A percentile compares a stretch with the other conserved stretches of the same genome.
Evolutionary conservation across 2,113 vertebrate genomes (phyloP).

Genomic region (Origma solitaria): DNA sequence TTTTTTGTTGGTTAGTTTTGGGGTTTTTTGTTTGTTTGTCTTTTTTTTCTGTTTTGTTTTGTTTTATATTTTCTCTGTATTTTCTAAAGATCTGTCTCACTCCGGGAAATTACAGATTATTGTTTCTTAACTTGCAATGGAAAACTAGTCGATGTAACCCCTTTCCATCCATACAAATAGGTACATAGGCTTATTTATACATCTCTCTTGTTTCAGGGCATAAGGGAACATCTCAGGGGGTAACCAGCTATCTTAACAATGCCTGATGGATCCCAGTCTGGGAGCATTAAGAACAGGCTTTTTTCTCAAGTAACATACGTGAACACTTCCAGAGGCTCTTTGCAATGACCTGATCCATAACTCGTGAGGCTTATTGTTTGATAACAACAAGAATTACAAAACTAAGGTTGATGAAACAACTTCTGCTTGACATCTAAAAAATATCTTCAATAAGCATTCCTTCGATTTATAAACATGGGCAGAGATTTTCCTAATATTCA

Average conservation of each 20-base stretch:
- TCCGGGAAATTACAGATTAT: not conserved
- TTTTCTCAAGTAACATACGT: not conserved
- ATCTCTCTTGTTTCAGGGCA: not conserved
- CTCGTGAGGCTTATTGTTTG: not conserved
- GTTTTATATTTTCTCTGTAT: not conserved
- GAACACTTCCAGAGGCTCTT: not conserved
- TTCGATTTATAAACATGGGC: not conserved
- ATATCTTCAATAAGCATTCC: not conserved
- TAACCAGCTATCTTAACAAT: not conserved
- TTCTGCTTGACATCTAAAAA: not conserved
- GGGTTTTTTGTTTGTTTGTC: too few relatives aligned
- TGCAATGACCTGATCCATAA: conserved; percentile 8
- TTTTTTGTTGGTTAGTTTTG: too few relatives aligned
- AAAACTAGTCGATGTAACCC: not conserved
- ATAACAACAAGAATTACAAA: not conserved
- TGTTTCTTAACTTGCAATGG: not conserved
- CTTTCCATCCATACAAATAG: not conserved
- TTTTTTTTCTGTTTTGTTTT: rapidly evolving
- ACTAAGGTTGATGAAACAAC: not conserved
- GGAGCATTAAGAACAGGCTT: not conserved
- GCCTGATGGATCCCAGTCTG: not conserved
- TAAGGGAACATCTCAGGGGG: not conserved
- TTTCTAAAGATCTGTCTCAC: not conserved
- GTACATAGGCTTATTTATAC: not conserved
- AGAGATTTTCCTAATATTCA: not conserved